phyloP scores from a whole-genome alignment of 2,113 vertebrate genomes.

The Mormyrus iriodes region DNA sequence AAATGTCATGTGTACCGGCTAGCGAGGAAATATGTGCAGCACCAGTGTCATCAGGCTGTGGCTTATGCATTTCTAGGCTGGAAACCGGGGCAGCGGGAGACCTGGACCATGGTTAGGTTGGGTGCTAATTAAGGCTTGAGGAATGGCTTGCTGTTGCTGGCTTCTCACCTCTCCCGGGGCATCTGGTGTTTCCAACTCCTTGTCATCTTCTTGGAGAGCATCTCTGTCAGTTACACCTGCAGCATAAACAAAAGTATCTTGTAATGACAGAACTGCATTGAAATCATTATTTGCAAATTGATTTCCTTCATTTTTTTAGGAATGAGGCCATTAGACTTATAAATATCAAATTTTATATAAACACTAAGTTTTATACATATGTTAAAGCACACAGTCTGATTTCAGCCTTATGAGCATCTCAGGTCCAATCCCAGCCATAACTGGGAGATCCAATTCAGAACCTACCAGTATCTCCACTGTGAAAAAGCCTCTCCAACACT shows the following conservation, averaged over 20 bases:
- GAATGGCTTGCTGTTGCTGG: background rate
- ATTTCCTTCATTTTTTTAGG: background rate
- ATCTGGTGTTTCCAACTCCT: background rate
- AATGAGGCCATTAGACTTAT: background rate
- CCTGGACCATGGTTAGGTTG: background rate
- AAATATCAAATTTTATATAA: background rate
- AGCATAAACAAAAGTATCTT: background rate
- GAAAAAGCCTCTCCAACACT: slow-evolving; percentile 47
- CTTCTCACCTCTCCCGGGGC: slow-evolving; percentile 13
- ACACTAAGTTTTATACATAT: background rate
- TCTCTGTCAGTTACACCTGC: slow-evolving; percentile 3
- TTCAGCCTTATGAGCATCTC: background rate
- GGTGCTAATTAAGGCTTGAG: background rate
- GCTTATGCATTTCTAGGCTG: background rate
- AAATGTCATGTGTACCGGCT: background rate
- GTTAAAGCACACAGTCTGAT: background rate
- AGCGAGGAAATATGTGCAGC: background rate
- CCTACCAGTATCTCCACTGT: slow-evolving; percentile 16
- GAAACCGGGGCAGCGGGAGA: background rate
- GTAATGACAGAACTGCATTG: background rate
- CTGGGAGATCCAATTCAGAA: background rate
- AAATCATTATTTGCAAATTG: background rate
- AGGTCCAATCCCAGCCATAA: background rate
- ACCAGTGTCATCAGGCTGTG: background rate
- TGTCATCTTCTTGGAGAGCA: background rate